Conservation (phyloP, 2,888 invertebrate genomes). For the Tenthredo livida region DNA sequence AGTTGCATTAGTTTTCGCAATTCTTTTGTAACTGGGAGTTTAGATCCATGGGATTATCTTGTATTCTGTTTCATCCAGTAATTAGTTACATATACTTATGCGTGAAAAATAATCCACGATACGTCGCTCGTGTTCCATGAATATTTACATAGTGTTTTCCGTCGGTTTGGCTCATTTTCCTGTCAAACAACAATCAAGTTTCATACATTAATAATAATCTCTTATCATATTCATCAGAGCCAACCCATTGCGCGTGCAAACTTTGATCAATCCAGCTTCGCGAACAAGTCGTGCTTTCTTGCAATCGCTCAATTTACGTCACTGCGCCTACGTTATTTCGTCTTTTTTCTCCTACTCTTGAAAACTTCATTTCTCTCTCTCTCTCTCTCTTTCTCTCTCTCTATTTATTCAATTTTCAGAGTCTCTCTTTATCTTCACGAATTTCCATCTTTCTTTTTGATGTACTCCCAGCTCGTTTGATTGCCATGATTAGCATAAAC, state of each 20-base stretch:
- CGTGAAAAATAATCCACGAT: not conserved
- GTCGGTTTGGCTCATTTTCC: not conserved
- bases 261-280: not conserved
- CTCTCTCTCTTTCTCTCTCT: not conserved
- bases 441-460: not conserved
- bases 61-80: conserved; percentile 1
- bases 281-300: not conserved
- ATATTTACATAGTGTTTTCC: not conserved
- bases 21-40: not conserved
- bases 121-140: conserved; percentile 18
- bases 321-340: not conserved
- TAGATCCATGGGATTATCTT: conserved; percentile 31
- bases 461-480: not conserved
- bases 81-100: not conserved
- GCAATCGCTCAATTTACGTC: not conserved
- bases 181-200: not conserved
- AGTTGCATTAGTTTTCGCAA: not conserved
- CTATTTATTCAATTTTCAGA: not conserved
- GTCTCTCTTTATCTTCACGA: not conserved
- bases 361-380: not conserved
- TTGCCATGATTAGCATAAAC: not conserved
- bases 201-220: not conserved
- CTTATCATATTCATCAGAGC: not conserved
- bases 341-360: not conserved
- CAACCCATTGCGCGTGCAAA: not conserved